Evolutionary conservation across 1,140 invertebrate species (phyloP), one percentile per base, ranked within the genome.

Genomic region (Polypedilum vanderplanki): DNA sequence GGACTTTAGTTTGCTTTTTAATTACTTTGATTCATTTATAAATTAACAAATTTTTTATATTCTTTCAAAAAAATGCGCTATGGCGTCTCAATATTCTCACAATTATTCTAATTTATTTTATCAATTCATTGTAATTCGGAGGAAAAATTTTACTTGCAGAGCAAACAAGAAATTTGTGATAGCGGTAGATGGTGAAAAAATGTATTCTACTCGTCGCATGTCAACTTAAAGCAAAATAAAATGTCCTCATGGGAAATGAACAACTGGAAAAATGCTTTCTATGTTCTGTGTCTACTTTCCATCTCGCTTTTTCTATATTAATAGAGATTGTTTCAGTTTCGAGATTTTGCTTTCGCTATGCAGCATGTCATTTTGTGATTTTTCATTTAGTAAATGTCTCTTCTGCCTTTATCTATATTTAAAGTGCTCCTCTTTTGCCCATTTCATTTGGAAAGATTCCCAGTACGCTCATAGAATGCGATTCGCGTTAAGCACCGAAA

Each of bases 171-270:
- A 33, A 3, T 33, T 33, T 33, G 24, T 33, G 24, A 5, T 33
- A 5, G 24, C 5, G 24, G 24, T 33, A 5, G 24, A 33, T 33
- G 24, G 24, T n/a, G 5, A 33, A 33, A 33, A 33, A 57, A 57
- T 57, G 46, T 57, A n/a, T 57, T 57, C n/a, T n/a, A n/a, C 46
- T 57, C 46, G 46, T 57, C 46, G n/a, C 4, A 57, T 57, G 46
- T 57, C 46, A 57, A 57, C 46, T 57, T 57, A 57, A 57, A 57
- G 41, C 9, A 9, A n/a, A 57, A 57, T 57, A 15, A 57, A 57
- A 57, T 57, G 46, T 15, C 15, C 46, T 57, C n/a, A 57, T 57
- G 46, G 46, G 46, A 57, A 57, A 57, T 57, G n/a, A 57, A 12
- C 12, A 57, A 57, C 46, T 57, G 46, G 12, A n/a, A 4, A n/a